Evolutionary conservation across 2,113 vertebrate genomes (phyloP).

Genomic region (Gila orcuttii): DNA sequence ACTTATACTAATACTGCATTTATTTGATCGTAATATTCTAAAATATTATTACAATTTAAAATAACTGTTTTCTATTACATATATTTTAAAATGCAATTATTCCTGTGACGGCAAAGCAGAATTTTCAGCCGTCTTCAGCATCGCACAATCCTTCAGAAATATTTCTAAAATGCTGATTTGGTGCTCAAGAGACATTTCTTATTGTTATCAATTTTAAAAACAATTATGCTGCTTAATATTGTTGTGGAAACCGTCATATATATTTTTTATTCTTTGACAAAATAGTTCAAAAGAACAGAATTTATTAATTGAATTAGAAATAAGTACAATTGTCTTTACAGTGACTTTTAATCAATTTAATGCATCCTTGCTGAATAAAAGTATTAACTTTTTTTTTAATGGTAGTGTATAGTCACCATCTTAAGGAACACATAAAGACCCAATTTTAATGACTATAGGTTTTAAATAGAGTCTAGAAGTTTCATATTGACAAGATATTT

Average conservation of each 20-base stretch:
- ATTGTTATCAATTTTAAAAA: neutral
- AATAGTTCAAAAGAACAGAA: neutral
- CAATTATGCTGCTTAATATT: neutral
- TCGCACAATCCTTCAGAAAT: neutral
- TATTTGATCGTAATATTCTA: neutral
- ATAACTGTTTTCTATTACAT: neutral
- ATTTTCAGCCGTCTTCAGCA: neutral
- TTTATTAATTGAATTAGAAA: neutral
- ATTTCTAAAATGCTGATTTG: neutral
- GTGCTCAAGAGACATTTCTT: no score
- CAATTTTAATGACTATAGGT: neutral
- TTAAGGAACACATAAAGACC: neutral
- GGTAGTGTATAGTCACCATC: neutral
- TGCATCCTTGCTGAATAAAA: neutral
- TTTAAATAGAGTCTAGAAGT: slow-evolving; percentile 1
- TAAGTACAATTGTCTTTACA: neutral
- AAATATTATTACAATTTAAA: neutral
- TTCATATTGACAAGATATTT: neutral
- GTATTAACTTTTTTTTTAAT: neutral
- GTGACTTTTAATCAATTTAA: neutral
- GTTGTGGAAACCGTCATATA: neutral
- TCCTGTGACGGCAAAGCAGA: neutral
- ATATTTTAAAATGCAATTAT: neutral
- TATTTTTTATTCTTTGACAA: neutral
- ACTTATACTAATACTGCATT: neutral